A percentile compares a stretch with the other conserved stretches of the same genome.
Evolutionary conservation across 2,797 vertebrate genomes (phyloP).

Genomic region (Crenichthys baileyi): DNA sequence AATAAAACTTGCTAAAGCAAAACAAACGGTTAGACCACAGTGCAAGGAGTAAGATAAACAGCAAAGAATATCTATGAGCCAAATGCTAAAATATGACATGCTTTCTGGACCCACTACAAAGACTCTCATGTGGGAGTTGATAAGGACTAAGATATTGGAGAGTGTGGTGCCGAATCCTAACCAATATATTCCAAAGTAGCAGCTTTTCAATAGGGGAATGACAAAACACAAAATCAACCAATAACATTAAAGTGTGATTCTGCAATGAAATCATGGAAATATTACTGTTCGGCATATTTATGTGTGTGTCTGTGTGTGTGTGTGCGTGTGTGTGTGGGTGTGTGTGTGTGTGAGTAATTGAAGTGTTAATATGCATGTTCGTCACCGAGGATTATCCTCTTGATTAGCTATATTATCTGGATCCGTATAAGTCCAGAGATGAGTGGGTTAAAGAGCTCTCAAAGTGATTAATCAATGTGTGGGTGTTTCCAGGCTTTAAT

Average conservation of each 20-base stretch:
- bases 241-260: constrained; percentile 42
- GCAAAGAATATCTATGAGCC: constrained; percentile 57
- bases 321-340: not conserved
- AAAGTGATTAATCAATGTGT: constrained; percentile 59
- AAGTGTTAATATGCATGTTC: constrained; percentile 51
- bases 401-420: constrained; percentile 72
- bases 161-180: constrained; percentile 51
- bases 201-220: constrained; percentile 28
- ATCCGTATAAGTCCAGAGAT: constrained; percentile 57
- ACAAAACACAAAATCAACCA: constrained; percentile 32
- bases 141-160: constrained; percentile 50
- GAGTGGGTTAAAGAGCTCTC: constrained; percentile 74
- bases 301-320: not conserved
- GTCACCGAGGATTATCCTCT: constrained; percentile 65
- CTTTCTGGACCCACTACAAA: constrained; percentile 66
- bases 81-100: constrained; percentile 68
- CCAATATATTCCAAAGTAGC: constrained; percentile 55
- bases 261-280: constrained; percentile 39
- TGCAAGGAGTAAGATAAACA: constrained; percentile 64
- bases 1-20: constrained; percentile 66
- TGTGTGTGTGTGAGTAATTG: constrained; percentile 28
- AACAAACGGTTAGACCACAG: constrained; percentile 67
- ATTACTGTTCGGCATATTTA: constrained; percentile 15
- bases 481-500: constrained; percentile 53
- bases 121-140: constrained; percentile 57